Evolutionary conservation across 1,140 invertebrate genomes (phyloP), one percentile per base, ranked within the genome.

Genomic region (Hyposmocoma kahamanoa): DNA sequence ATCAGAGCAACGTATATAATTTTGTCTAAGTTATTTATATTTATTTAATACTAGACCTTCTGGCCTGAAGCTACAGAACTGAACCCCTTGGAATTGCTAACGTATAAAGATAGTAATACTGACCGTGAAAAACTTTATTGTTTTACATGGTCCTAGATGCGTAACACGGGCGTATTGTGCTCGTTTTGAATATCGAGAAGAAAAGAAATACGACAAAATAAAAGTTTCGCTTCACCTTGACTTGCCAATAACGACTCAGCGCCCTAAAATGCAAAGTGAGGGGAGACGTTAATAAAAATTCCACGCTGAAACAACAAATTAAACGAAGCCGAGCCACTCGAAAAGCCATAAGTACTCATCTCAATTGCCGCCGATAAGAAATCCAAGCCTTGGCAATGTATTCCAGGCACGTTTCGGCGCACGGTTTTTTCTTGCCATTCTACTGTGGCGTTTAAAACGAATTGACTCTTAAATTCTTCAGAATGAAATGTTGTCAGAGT

Each of bases 291-390:
- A 81, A 85, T 85, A 85, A 83, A 85, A 85, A 85, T 85, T 83
- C 82, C 78, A 63, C 66, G 56, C 74, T 79, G 79, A 79, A 85
- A 83, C 79, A 85, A 85, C 79, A 85, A 85, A 85, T 85, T 85
- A 85, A 85, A 85, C 77, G 82, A 85, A 80, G 79, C 74, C 67
- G 82, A 83, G 74, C 78, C 71, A 82, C 79, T 85, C 72, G 79
- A 81, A 83, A 81, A 85, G 78, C 82, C 82, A 85, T 85, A 85
- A 85, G 82, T 84, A 85, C 77, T 84, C 79, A 83, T 85, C 82
- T 85, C 82, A 82, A 85, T 85, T 82, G 82, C 79, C 71, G 72
- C 80, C 82, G 78, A 84, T 84, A 85, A 85, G 82, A 82, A 85
- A 85, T 85, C 82, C 77, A 80, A 83, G 77, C 75, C 68, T 57